phyloP scores from a whole-genome alignment of 2,113 vertebrate species.

The Peucedramus taeniatus region DNA sequence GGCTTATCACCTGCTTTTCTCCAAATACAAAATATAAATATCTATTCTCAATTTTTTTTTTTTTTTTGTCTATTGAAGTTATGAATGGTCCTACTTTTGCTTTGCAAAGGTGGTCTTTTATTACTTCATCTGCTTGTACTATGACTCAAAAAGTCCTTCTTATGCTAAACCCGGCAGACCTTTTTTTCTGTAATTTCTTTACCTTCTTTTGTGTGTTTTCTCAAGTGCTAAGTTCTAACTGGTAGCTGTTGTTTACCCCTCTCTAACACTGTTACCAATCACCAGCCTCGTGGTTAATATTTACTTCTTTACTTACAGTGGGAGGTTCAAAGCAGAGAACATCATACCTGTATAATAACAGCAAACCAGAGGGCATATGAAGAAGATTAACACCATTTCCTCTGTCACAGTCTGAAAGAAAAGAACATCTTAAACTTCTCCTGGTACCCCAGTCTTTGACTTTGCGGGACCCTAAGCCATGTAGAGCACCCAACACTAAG shows the following conservation, averaged over 20 bases:
- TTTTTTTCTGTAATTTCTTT: neutral
- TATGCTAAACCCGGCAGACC: neutral
- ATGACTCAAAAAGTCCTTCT: neutral
- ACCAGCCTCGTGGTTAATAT: neutral
- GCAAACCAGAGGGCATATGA: neutral
- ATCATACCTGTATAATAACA: neutral
- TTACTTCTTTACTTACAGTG: neutral
- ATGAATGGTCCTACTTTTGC: neutral
- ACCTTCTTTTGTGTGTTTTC: neutral
- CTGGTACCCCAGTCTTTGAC: neutral
- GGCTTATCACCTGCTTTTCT: neutral
- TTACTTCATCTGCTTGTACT: neutral
- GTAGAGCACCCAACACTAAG: neutral
- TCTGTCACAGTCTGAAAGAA: neutral
- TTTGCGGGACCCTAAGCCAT: neutral
- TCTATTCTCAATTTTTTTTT: neutral
- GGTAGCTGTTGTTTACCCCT: neutral
- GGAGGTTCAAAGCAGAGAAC: neutral
- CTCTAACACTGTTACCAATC: neutral
- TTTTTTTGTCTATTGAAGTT: neutral
- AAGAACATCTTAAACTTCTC: neutral
- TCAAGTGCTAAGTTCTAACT: neutral
- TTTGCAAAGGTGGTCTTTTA: neutral
- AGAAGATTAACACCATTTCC: neutral
- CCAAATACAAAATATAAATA: neutral